These are phyloP conservation scores for Hyperoplus lanceolatus DNA, from an alignment of 2,797 vertebrate genomes.

Conservation along the genomic window DNA sequence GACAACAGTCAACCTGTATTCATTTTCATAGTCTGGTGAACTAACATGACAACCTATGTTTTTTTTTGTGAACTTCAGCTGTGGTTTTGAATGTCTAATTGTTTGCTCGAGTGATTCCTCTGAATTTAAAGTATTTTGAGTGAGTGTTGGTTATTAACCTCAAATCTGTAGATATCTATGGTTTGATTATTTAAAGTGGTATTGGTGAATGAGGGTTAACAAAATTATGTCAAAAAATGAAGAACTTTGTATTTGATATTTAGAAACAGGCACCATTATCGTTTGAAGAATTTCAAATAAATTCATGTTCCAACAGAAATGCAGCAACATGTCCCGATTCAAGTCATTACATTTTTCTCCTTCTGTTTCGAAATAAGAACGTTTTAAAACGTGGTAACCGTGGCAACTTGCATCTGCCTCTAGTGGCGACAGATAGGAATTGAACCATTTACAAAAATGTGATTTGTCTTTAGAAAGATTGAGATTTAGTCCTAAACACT, in stretches of 20 bases:
- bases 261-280: background rate
- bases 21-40: conserved; percentile 12
- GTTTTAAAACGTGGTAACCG: background rate
- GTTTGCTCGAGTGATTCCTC: conserved; percentile 6
- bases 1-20: background rate
- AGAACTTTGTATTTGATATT: conserved; percentile 3
- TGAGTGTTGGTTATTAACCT: background rate
- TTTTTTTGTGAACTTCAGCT: background rate
- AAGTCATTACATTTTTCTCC: background rate
- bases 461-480: no score
- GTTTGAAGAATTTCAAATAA: conserved; percentile 50
- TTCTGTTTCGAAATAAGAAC: no score
- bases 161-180: conserved; percentile 3
- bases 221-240: background rate
- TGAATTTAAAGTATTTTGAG: conserved; percentile 13
- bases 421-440: no score
- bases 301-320: conserved; percentile 48
- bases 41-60: background rate
- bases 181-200: background rate
- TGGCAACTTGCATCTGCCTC: no score
- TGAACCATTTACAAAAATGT: no score
- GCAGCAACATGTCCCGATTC: background rate
- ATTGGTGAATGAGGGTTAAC: background rate
- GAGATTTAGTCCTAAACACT: no score
- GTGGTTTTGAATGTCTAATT: no score